These are phyloP conservation scores for Piliocolobus tephrosceles DNA, from an alignment of 2,113 vertebrate species.

Conservation along the genomic window DNA sequence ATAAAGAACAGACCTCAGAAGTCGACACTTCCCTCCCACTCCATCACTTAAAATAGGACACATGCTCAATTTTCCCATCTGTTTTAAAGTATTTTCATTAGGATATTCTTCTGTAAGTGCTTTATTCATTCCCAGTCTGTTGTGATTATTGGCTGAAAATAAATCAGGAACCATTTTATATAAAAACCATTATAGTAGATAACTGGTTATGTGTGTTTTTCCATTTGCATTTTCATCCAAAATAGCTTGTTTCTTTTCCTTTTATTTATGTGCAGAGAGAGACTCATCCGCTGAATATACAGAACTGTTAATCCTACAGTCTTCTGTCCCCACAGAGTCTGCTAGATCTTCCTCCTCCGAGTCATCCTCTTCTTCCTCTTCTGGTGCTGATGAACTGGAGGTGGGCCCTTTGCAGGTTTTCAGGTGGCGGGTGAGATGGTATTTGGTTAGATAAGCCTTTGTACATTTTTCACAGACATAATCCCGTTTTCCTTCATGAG, in stretches of 20 bases:
- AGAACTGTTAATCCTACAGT: slow-evolving; percentile 78
- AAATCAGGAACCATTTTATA: slow-evolving; percentile 37
- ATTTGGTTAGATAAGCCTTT: slow-evolving; percentile 98
- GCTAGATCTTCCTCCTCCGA: slow-evolving; percentile 88
- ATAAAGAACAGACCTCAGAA: background rate
- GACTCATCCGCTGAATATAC: slow-evolving; percentile 78
- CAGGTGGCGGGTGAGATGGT: slow-evolving; percentile 97
- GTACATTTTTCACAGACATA: slow-evolving; percentile 98
- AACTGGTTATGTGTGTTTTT: slow-evolving; percentile 5
- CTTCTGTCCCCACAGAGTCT: slow-evolving; percentile 80
- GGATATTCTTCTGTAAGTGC: background rate
- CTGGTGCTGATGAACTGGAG: slow-evolving; percentile 84
- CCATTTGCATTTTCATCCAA: slow-evolving; percentile 8
- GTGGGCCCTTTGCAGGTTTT: slow-evolving; percentile 98
- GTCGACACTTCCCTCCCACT: background rate
- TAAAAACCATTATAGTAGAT: slow-evolving; percentile 28
- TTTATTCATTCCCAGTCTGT: slow-evolving; percentile 11
- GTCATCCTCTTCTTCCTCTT: slow-evolving; percentile 89
- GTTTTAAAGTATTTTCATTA: slow-evolving; percentile 18
- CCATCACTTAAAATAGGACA: background rate
- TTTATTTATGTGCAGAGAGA: slow-evolving; percentile 80
- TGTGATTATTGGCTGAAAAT: slow-evolving; percentile 45
- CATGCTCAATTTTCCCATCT: background rate
- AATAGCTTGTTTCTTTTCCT: background rate
- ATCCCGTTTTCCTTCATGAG: slow-evolving; percentile 96